Evolutionary conservation across 2,113 vertebrate species (phyloP).

Genomic region (Galemys pyrenaicus): DNA sequence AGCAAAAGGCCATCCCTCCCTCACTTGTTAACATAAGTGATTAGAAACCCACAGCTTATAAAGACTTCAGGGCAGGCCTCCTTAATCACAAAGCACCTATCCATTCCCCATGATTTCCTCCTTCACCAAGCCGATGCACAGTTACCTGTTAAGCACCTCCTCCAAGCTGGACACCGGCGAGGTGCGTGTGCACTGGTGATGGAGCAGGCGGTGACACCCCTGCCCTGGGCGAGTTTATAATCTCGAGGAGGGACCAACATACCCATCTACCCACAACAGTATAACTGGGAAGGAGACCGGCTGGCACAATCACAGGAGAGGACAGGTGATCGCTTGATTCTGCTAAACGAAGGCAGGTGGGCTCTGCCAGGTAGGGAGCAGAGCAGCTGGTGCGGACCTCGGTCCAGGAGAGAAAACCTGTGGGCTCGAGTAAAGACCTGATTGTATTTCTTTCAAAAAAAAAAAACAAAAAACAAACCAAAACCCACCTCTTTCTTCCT

Average conservation of each 20-base stretch:
- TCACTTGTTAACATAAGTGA: background rate
- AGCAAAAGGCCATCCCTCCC: background rate
- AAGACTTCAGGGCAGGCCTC: background rate
- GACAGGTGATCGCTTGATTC: background rate
- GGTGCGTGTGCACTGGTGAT: rapidly evolving
- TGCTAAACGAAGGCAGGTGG: background rate
- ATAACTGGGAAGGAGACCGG: rapidly evolving
- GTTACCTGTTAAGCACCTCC: background rate
- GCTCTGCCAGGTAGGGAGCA: rapidly evolving
- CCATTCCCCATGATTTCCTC: background rate
- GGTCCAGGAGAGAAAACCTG: background rate
- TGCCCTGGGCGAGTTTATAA: no score
- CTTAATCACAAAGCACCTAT: background rate
- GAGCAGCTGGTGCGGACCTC: background rate
- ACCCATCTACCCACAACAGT: background rate
- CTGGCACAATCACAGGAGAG: background rate
- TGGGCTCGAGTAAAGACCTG: background rate
- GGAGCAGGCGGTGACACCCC: no score
- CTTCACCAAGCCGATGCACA: background rate
- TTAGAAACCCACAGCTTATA: background rate
- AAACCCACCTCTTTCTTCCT: background rate
- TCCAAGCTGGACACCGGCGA: background rate
- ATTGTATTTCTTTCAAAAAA: background rate
- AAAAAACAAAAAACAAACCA: no score
- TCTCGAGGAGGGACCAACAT: no score